Evolutionary conservation across 64 coral and sea anemone genomes (phyloP).

Genomic region (Stichodactyla helianthus): DNA sequence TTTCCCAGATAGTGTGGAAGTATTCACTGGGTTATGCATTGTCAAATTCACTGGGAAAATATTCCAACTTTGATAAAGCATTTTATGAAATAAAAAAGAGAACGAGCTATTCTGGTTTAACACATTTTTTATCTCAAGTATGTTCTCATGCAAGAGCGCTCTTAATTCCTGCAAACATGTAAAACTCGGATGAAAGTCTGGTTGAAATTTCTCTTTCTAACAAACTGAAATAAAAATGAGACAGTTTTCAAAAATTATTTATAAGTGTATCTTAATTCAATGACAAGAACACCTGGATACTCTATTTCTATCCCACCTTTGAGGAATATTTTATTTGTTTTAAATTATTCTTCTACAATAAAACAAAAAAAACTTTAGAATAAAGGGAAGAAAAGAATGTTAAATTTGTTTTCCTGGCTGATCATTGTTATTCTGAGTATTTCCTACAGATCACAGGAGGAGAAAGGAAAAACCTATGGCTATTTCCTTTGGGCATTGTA

Average conservation of each 20-base stretch:
- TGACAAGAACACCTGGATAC: background rate
- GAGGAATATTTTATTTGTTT: background rate
- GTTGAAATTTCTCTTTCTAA: background rate
- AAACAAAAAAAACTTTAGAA: background rate
- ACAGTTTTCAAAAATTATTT: background rate
- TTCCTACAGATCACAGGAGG: background rate
- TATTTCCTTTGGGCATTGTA: background rate
- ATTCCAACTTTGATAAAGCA: background rate
- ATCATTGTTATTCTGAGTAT: too few species aligned
- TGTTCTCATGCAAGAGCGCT: background rate
- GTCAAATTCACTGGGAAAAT: background rate
- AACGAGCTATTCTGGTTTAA: background rate
- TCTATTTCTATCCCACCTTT: background rate
- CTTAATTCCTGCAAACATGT: background rate
- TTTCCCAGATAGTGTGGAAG: background rate
- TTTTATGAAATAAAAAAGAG: background rate
- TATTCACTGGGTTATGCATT: background rate
- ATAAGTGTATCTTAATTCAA: background rate
- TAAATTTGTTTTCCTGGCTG: background rate
- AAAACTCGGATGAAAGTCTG: background rate
- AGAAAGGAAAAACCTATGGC: background rate
- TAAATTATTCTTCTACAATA: background rate
- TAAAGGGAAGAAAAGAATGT: background rate
- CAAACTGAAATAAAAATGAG: background rate
- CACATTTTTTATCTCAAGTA: background rate